Evolutionary conservation across 1,140 invertebrate genomes (phyloP).

Genomic region (Calephelis nemesis): DNA sequence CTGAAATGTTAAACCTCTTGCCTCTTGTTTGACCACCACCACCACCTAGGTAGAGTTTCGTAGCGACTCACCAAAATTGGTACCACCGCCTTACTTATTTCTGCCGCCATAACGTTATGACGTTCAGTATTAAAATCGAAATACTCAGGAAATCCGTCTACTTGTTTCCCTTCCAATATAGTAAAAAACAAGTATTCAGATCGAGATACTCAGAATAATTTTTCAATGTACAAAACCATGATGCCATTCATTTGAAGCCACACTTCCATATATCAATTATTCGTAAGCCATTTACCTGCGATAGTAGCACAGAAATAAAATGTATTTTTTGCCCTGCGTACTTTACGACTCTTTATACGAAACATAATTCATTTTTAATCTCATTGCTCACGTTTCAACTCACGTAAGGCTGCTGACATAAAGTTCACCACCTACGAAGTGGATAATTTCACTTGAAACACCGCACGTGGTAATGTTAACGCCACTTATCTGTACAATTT

Average conservation of each 20-base stretch:
- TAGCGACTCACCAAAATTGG: no score
- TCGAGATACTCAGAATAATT: no score
- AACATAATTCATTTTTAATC: constrained; percentile 60
- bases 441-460: constrained; percentile 43
- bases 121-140: no score
- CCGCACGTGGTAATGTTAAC: constrained; percentile 8
- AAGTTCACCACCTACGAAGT: constrained; percentile 66
- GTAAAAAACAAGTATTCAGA: no score
- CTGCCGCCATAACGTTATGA: no score
- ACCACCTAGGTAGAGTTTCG: no score
- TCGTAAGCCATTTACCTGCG: neutral
- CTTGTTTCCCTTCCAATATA: no score
- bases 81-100: no score
- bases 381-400: constrained; percentile 66
- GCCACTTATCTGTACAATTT: neutral
- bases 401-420: constrained; percentile 67
- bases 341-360: constrained; percentile 19
- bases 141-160: no score
- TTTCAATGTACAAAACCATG: neutral
- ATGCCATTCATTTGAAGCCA: neutral
- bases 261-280: neutral
- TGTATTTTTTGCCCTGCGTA: constrained; percentile 6
- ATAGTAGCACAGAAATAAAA: constrained; percentile 11
- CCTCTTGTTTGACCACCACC: no score
- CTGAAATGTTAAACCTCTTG: no score